These are phyloP conservation scores for Coregonus ussuriensis DNA, from an alignment of 2,797 vertebrate species.

Conservation along the genomic window DNA sequence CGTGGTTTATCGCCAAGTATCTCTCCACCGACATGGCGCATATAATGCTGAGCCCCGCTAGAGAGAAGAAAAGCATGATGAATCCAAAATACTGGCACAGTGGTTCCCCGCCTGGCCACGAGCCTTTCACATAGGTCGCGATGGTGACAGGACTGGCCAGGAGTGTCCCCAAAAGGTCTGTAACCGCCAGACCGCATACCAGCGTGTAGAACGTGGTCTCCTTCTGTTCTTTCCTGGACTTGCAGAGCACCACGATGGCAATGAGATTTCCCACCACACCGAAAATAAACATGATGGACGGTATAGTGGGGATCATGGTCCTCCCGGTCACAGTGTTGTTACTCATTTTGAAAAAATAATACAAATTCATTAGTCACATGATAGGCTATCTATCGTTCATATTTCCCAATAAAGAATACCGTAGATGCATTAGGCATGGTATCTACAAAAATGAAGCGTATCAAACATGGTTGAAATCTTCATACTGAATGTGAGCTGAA, in stretches of 20 bases:
- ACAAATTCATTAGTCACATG: not conserved
- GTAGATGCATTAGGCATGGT: not conserved
- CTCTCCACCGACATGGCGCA: constrained; percentile 98
- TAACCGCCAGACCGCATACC: constrained; percentile 93
- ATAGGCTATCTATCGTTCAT: not conserved
- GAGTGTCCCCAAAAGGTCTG: constrained; percentile 92
- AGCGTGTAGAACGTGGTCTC: constrained; percentile 96
- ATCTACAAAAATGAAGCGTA: not conserved
- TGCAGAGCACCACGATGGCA: constrained; percentile 94
- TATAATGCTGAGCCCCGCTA: constrained; percentile 95
- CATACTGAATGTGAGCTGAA: not conserved
- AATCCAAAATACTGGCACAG: constrained; percentile 97
- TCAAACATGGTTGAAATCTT: not conserved
- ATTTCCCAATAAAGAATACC: not conserved
- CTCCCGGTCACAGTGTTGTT: constrained; percentile 59
- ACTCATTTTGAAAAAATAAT: constrained; percentile 47
- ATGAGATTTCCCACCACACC: constrained; percentile 94
- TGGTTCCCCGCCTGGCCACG: constrained; percentile 85
- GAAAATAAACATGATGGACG: constrained; percentile 94
- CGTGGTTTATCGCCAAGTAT: constrained; percentile 96
- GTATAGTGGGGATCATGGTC: constrained; percentile 84
- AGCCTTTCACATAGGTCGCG: constrained; percentile 88
- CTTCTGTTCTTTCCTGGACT: constrained; percentile 91
- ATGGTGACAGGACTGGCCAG: constrained; percentile 96
- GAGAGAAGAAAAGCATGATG: constrained; percentile 93